Base-by-base conservation (phyloP, 2,113 vertebrate species). In the Carlito syrichta region DNA sequence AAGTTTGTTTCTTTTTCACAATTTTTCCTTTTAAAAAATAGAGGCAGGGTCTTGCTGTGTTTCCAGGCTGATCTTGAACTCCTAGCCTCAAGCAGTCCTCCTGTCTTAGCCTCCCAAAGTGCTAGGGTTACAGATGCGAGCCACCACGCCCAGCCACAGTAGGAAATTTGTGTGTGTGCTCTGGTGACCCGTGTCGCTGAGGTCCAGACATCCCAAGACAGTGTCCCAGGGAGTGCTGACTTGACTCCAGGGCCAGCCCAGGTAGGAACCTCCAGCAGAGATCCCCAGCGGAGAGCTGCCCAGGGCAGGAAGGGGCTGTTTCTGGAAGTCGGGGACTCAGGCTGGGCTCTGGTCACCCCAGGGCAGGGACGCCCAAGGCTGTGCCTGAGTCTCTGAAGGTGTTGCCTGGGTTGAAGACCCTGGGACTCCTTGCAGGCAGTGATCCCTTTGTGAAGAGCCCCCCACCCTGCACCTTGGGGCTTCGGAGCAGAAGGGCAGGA, bases 331-430 rank as follows among this genome's bases (percentile, higher is more conserved):
- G 20, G n/a, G 12, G 20, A 8, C 4, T 17, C 62, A 8, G 5
- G 25, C 63, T 22, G 60, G 54, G 73, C n/a, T n/a, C 7, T 1
- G 77, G 71, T 23, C 25, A 8, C 73, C 45, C 63, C 32, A 6
- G 14, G 54, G 9, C 52, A 2, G 62, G 40, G 10, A 2, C 19
- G 43, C n/a, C n/a, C n/a, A n/a, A n/a, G n/a, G 40, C 2, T 20
- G 30, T 20, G 8, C 1, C 1, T 0, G 1, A 0, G 1, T 8
- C 56, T 50, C 32, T n/a, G 50, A 30, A 19, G n/a, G 30, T 52
- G 12, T 23, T 43, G 12, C 40, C 52, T 27, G 60, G 27, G 58
- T 16, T 40, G 5, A 4, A 48, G 71, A 45, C 14, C 43, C 94
- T 20, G n/a, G 56, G 60, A 48, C 14, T 22, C 54, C 27, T 32